phyloP scores from a whole-genome alignment of 2,888 invertebrate genomes.

The Pheosia gnoma region DNA sequence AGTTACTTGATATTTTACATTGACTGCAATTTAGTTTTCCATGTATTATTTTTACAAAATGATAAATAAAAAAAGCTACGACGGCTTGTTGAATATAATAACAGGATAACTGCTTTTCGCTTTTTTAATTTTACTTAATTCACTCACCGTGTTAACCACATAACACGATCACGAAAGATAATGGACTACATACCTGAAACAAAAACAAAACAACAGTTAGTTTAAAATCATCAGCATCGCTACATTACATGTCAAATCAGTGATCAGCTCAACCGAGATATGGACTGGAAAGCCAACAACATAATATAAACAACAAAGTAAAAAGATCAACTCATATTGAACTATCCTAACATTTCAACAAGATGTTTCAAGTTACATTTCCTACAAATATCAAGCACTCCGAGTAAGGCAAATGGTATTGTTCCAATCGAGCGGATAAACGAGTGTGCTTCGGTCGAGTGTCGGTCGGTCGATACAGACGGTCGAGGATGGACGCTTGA shows the following conservation, averaged over 20 bases:
- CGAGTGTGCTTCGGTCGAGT: conserved; percentile 26
- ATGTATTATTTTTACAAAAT: too few species aligned
- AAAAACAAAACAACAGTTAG: conserved; percentile 7
- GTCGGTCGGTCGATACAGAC: not conserved
- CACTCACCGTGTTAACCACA: not conserved
- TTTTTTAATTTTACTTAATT: too few species aligned
- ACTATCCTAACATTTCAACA: not conserved
- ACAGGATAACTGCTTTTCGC: too few species aligned
- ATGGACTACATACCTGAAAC: conserved; percentile 22
- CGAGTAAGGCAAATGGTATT: conserved; percentile 25
- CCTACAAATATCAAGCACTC: conserved; percentile 7
- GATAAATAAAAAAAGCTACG: too few species aligned
- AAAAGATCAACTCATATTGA: not conserved
- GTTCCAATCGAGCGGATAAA: conserved; percentile 27
- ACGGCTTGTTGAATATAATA: too few species aligned
- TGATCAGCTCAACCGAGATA: too few species aligned
- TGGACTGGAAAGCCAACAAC: too few species aligned
- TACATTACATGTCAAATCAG: too few species aligned
- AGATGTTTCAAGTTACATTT: conserved; percentile 4
- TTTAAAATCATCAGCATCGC: not conserved
- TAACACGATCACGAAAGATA: not conserved
- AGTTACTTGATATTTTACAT: too few species aligned
- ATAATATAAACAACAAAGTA: too few species aligned
- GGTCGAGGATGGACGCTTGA: conserved; percentile 1
- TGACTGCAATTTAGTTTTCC: too few species aligned